Conservation (phyloP, 2,797 vertebrate species). For the Coccyzus lansbergi region DNA sequence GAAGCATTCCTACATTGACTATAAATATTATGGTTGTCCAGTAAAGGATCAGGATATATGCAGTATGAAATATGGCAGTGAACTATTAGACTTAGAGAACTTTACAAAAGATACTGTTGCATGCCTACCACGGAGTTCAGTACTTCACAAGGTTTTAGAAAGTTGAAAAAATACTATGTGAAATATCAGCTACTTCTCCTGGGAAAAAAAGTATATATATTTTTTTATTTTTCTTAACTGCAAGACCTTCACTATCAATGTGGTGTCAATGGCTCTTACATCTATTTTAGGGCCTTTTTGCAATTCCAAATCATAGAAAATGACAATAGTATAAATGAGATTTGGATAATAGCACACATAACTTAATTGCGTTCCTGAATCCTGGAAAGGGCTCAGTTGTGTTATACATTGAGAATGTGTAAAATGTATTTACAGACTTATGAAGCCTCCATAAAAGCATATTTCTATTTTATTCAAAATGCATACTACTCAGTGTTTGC, state of each 20-base stretch:
- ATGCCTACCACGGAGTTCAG: neutral
- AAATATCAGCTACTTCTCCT: neutral
- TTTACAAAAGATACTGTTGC: neutral
- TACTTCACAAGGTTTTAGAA: neutral
- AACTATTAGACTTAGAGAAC: neutral
- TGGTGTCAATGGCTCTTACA: neutral
- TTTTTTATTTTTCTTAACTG: neutral
- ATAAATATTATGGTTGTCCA: neutral
- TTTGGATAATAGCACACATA: neutral
- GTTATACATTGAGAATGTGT: neutral
- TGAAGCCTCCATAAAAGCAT: constrained; percentile 19
- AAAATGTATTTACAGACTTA: neutral
- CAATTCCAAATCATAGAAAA: neutral
- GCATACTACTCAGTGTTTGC: constrained; percentile 45
- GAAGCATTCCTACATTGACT: neutral
- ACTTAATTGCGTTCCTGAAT: neutral
- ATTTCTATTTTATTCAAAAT: constrained; percentile 46
- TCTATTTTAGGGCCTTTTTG: neutral
- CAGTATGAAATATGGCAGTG: neutral
- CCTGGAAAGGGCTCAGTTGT: neutral
- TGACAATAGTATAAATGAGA: neutral
- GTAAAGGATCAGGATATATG: neutral
- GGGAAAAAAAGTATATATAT: neutral
- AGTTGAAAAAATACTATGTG: neutral
- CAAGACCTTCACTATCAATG: neutral